Evolutionary conservation across 2,888 invertebrate species (phyloP).

Genomic region (Cantharis rufa): DNA sequence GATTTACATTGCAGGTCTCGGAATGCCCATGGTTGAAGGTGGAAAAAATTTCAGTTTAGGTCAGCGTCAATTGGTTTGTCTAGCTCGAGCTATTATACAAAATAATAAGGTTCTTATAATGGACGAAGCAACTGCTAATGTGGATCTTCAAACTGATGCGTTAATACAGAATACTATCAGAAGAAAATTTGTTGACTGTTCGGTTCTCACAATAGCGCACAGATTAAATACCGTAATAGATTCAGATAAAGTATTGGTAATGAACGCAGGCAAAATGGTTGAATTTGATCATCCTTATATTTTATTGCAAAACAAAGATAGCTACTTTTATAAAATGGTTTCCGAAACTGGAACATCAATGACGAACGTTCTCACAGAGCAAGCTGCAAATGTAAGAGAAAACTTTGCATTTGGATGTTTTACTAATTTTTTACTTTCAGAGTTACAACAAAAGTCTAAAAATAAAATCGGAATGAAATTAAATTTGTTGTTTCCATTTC

Average conservation of each 20-base stretch:
- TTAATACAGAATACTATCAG: slow-evolving; percentile 79
- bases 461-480: not conserved
- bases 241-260: slow-evolving; percentile 64
- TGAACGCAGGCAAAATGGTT: slow-evolving; percentile 76
- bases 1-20: slow-evolving; percentile 57
- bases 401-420: not conserved
- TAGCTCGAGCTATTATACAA: slow-evolving; percentile 81
- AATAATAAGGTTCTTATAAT: slow-evolving; percentile 79
- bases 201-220: slow-evolving; percentile 82
- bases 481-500: not conserved
- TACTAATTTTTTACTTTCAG: not conserved
- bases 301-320: slow-evolving; percentile 63
- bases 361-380: slow-evolving; percentile 43
- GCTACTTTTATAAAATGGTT: slow-evolving; percentile 69
- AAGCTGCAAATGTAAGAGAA: slow-evolving; percentile 38
- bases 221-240: slow-evolving; percentile 71
- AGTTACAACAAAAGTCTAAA: not conserved
- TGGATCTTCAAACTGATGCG: slow-evolving; percentile 74
- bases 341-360: slow-evolving; percentile 66
- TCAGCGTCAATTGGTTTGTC: slow-evolving; percentile 82
- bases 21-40: slow-evolving; percentile 71
- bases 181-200: slow-evolving; percentile 72
- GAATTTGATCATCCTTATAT: slow-evolving; percentile 80
- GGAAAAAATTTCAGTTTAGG: slow-evolving; percentile 86
- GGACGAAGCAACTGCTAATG: slow-evolving; percentile 91